A percentile compares a stretch with the other conserved stretches of the same genome.
Conservation (phyloP, 2,888 invertebrate species). For the Perithous albicinctus region DNA sequence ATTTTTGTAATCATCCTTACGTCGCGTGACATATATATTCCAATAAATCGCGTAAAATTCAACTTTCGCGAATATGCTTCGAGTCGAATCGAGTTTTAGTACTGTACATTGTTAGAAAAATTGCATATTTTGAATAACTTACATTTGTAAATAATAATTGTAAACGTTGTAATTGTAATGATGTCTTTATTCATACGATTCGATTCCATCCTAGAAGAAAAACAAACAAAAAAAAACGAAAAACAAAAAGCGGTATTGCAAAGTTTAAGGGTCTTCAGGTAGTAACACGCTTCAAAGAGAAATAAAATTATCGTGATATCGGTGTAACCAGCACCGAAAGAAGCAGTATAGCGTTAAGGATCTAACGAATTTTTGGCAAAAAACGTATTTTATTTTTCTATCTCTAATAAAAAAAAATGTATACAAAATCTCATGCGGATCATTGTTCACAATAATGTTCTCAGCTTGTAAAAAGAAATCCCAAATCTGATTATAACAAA, state of each 20-base stretch:
- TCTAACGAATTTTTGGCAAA: no score
- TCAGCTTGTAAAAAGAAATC: no score
- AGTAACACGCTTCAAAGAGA: neutral
- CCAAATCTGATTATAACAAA: no score
- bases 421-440: no score
- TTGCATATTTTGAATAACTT: constrained; percentile 80
- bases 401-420: no score
- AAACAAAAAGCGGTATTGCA: neutral
- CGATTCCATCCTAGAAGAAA: constrained; percentile 59
- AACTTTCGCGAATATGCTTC: constrained; percentile 9
- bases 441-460: no score
- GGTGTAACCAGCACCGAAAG: no score
- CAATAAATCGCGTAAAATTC: neutral
- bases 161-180: constrained; percentile 53
- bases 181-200: constrained; percentile 53
- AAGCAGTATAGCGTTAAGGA: no score
- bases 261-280: constrained; percentile 4
- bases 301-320: neutral
- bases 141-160: constrained; percentile 79
- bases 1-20: constrained; percentile 31
- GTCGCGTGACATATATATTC: neutral
- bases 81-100: constrained; percentile 32
- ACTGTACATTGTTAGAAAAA: constrained; percentile 66
- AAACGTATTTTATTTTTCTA: no score
- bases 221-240: neutral